Evolutionary conservation across 2,888 invertebrate genomes (phyloP).

Genomic region (Cataglyphis albicans): DNA sequence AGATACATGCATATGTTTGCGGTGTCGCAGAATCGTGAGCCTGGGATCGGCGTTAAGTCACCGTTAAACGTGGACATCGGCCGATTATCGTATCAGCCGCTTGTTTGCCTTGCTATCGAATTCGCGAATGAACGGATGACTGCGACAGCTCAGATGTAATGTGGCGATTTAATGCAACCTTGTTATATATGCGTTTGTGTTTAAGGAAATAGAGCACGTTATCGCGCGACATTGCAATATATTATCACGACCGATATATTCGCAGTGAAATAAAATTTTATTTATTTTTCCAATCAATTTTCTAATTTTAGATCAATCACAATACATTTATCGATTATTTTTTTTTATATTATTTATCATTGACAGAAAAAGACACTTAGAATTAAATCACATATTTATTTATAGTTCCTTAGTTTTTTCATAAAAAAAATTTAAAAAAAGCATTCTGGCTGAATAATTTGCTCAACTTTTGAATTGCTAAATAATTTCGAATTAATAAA

Average conservation of each 20-base stretch:
- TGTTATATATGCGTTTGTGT: background rate
- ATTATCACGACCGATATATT: conserved; percentile 42
- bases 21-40: conserved; percentile 59
- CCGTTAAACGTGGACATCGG: conserved; percentile 78
- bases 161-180: conserved; percentile 21
- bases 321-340: background rate
- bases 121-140: conserved; percentile 49
- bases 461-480: background rate
- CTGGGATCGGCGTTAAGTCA: conserved; percentile 80
- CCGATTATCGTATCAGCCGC: conserved; percentile 77
- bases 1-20: conserved; percentile 72
- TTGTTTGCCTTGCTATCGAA: conserved; percentile 74
- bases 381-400: background rate
- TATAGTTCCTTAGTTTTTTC: background rate
- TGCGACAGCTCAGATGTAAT: background rate
- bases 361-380: background rate
- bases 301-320: background rate
- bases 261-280: background rate
- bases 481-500: background rate
- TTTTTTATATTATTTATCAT: background rate
- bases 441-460: background rate
- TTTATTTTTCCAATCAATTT: conserved; percentile 1
- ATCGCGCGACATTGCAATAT: conserved; percentile 60
- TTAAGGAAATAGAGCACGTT: conserved; percentile 53
- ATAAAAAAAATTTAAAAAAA: background rate